phyloP scores from a whole-genome alignment of 2,888 invertebrate genomes.

The Ophonus ardosiacus region DNA sequence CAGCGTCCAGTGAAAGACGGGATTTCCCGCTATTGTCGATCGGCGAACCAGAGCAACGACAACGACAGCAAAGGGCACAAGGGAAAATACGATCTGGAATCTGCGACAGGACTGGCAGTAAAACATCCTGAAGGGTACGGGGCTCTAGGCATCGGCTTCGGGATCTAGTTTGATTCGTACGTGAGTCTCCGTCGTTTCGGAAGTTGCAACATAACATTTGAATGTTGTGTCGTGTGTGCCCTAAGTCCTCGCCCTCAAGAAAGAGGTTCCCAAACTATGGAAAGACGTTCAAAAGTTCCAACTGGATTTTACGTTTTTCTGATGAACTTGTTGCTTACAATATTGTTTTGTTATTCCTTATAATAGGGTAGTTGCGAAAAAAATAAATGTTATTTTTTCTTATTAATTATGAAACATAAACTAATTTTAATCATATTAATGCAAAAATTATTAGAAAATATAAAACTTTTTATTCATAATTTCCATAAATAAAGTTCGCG shows the following conservation, averaged over 20 bases:
- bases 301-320: no score
- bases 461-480: no score
- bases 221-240: conserved; percentile 41
- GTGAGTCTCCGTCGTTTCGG: conserved; percentile 10
- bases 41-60: conserved; percentile 10
- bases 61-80: background rate
- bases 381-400: no score
- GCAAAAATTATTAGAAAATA: no score
- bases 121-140: conserved; percentile 24
- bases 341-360: no score
- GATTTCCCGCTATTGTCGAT: conserved; percentile 47
- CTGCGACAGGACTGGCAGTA: conserved; percentile 49
- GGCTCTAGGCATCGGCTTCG: background rate
- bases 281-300: no score
- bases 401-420: no score
- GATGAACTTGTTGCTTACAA: no score
- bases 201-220: conserved; percentile 50
- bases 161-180: conserved; percentile 56
- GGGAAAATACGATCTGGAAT: conserved; percentile 55
- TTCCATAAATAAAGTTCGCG: no score
- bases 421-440: no score
- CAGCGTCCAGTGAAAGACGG: conserved; percentile 37
- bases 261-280: no score
- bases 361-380: no score
- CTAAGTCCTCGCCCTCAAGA: background rate